A percentile compares a stretch with the other conserved stretches of the same genome.
Evolutionary conservation across 2,888 invertebrate species (phyloP).

Genomic region (Sepioteuthis lessoniana): DNA sequence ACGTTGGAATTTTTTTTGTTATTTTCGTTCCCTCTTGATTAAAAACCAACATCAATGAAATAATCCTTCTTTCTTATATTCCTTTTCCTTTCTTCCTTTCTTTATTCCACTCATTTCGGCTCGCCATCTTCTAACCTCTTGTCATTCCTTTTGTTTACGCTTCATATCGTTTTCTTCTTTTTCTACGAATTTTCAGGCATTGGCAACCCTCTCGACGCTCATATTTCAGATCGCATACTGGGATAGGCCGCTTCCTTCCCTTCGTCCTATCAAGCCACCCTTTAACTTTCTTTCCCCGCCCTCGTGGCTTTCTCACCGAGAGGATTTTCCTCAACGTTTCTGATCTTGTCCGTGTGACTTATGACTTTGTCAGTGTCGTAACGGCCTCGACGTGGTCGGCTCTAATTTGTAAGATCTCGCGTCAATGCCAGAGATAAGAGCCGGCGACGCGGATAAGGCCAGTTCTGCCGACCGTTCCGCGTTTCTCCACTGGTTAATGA

Average conservation of each 20-base stretch:
- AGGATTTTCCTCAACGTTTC: not conserved
- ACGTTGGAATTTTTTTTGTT: no score
- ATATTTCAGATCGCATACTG: not conserved
- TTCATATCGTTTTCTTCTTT: not conserved
- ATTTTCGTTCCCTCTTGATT: no score
- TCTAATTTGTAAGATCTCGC: conserved; percentile 33
- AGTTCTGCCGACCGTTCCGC: not conserved
- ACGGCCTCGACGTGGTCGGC: not conserved
- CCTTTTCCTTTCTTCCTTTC: not conserved
- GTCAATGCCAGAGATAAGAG: conserved; percentile 33
- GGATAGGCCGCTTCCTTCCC: not conserved
- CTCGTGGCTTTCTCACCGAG: not conserved
- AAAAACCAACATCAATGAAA: no score
- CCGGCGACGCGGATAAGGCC: not conserved
- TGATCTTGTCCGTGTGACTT: conserved; percentile 9
- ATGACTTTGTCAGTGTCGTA: not conserved
- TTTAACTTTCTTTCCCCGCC: not conserved
- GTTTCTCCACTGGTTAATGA: not conserved
- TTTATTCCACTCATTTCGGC: not conserved
- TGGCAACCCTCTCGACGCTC: not conserved
- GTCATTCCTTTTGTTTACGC: no score
- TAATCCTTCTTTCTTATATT: not conserved
- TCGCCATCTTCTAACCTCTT: no score
- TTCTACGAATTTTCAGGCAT: not conserved
- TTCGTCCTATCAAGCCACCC: no score